Conservation (phyloP, 2,888 invertebrate species). For the Morinoia aosen region DNA sequence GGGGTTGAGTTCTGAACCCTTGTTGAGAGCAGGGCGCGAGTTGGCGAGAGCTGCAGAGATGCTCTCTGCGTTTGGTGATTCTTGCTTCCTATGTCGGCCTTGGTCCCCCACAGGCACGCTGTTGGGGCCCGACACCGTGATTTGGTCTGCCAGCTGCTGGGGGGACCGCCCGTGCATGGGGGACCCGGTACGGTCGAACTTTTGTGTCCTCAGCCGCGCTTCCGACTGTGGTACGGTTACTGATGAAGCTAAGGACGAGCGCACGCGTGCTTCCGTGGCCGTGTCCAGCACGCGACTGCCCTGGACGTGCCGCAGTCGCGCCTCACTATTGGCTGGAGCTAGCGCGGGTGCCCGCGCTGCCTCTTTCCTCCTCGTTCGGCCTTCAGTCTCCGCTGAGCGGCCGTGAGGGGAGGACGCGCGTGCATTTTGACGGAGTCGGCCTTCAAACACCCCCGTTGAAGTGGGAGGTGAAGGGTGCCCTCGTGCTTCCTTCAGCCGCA, state of each 20-base stretch:
- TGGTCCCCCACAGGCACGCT: background rate
- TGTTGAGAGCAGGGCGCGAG: background rate
- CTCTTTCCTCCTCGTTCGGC: background rate
- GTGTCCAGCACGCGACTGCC: constrained; percentile 27
- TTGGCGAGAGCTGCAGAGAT: constrained; percentile 58
- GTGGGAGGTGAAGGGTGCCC: constrained; percentile 14
- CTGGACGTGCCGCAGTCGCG: background rate
- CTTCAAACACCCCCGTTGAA: background rate
- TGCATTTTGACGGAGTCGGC: constrained; percentile 9
- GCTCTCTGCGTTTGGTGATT: background rate
- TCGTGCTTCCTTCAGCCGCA: constrained; percentile 25
- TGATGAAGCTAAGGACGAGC: background rate
- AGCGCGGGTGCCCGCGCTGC: background rate
- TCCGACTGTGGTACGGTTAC: constrained; percentile 16
- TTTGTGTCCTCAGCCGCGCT: constrained; percentile 30
- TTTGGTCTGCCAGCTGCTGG: constrained; percentile 58
- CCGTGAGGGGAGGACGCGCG: background rate
- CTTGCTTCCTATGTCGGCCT: background rate
- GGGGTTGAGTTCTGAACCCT: constrained; percentile 34
- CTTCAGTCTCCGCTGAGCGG: background rate
- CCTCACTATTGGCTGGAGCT: background rate
- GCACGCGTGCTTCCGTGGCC: background rate
- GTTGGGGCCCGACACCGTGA: constrained; percentile 56
- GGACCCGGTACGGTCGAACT: background rate
- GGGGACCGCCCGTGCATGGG: background rate